Conservation (phyloP, 2,113 vertebrate species). For the Alligator mississippiensis region DNA sequence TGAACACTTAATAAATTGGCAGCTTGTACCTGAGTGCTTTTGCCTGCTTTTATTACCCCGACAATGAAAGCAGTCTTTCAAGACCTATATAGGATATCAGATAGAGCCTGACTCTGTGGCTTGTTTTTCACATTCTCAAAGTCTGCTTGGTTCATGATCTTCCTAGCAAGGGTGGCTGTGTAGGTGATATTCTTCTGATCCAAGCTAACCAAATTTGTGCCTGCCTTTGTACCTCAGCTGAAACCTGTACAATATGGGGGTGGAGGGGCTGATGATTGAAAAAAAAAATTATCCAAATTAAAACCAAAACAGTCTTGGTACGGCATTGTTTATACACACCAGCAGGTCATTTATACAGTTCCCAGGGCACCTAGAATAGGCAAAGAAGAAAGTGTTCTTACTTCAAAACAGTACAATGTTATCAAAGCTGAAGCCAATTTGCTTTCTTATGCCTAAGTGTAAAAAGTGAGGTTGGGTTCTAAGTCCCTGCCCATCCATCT, state of each 20-base stretch:
- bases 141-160: not conserved
- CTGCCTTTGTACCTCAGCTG: not conserved
- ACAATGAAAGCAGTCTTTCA: slow-evolving; percentile 8
- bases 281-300: not conserved
- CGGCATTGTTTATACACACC: not conserved
- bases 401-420: not conserved
- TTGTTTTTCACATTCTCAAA: not conserved
- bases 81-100: not conserved
- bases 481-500: not conserved
- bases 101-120: not conserved
- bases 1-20: not conserved
- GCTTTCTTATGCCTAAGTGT: no score
- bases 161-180: not conserved
- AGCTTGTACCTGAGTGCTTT: not conserved
- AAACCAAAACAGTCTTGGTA: not conserved
- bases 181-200: not conserved
- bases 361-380: not conserved
- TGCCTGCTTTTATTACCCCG: not conserved
- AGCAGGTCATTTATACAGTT: not conserved
- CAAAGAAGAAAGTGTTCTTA: not conserved
- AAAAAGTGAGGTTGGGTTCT: no score
- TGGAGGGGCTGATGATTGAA: not conserved
- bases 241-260: not conserved
- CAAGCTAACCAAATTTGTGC: not conserved
- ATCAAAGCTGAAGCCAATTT: no score